These are phyloP conservation scores for Macquaria ambigua DNA, from an alignment of 2,113 vertebrate genomes.

Conservation along the genomic window DNA sequence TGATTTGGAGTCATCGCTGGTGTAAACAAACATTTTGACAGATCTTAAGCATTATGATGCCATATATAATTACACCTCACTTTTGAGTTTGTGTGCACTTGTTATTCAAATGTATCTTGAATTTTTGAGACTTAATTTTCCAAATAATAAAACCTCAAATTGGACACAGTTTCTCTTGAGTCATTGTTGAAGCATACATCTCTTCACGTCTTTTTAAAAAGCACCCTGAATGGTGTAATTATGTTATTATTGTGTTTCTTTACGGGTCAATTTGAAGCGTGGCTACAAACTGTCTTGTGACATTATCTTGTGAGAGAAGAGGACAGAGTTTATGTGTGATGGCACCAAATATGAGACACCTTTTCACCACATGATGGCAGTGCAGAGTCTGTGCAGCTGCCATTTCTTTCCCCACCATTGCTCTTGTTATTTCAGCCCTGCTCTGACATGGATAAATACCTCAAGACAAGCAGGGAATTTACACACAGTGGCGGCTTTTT, in stretches of 20 bases:
- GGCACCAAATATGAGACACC: not conserved
- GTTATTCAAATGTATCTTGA: slow-evolving; percentile 73
- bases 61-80: slow-evolving; percentile 55
- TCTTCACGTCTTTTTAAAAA: not conserved
- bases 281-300: not conserved
- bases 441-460: slow-evolving; percentile 33
- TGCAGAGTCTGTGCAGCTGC: slow-evolving; percentile 34
- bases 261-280: not conserved
- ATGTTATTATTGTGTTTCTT: not conserved
- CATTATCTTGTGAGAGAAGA: not conserved
- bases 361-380: slow-evolving; percentile 67
- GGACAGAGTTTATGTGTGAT: not conserved
- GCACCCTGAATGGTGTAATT: not conserved
- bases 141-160: slow-evolving; percentile 81
- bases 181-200: not conserved
- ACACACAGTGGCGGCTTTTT: not conserved
- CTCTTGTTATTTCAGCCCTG: not conserved
- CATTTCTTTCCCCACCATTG: not conserved
- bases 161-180: slow-evolving; percentile 6
- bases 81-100: slow-evolving; percentile 74
- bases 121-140: slow-evolving; percentile 83
- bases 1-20: slow-evolving; percentile 50
- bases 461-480: slow-evolving; percentile 26
- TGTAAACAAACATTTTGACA: slow-evolving; percentile 49
- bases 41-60: slow-evolving; percentile 52